Base-by-base conservation (phyloP, 2,888 invertebrate genomes). In the Tinea semifulvella region DNA sequence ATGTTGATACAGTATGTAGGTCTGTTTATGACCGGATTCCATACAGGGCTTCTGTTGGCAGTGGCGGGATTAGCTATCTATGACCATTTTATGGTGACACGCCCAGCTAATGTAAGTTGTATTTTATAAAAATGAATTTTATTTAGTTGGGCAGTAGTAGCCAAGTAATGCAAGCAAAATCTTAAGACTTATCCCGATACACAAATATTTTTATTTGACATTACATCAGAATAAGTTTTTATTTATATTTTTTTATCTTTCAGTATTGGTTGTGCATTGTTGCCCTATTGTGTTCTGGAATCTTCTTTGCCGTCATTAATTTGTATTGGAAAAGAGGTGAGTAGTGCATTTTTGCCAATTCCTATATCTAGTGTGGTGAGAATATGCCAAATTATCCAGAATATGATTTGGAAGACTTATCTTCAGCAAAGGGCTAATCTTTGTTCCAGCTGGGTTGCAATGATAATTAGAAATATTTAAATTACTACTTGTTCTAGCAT, bases 1-100 rank as follows among this genome's bases (percentile, higher is more conserved):
- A 90, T 90, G 88, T 80, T 92, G 57, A 90, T 92, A 47, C 90
- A 90, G 61, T 91, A 91, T 61, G 89, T 91, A 27, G 91, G 91
- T 3, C 84, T 92, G 46, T 92, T 92, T 69, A 88, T 91, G 84
- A 88, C 89, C 16, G 92, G 92, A 25, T 86, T 92, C 56, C 90
- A 91, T 63, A 87, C 90, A 1, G 92, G 92, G 16, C 68, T 90
- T 13, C 76, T 88, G 48, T 58, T 85, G 18, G 87, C 85, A 2
- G 62, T 88, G 36, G 86, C 81, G 2, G 82, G 84, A 1, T 72
- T 88, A 43, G 79, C 86, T 25, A 64, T 80, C 11, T 85, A 85
- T 47, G 86, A 85, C 52, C 85, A 88, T 55, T 74, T 86, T 55
- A 79, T 87, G 49, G 77, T 83, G 51, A 72, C 67, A 49, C 68